phyloP scores from a whole-genome alignment of 2,113 vertebrate species.

The Xiphophorus hellerii region DNA sequence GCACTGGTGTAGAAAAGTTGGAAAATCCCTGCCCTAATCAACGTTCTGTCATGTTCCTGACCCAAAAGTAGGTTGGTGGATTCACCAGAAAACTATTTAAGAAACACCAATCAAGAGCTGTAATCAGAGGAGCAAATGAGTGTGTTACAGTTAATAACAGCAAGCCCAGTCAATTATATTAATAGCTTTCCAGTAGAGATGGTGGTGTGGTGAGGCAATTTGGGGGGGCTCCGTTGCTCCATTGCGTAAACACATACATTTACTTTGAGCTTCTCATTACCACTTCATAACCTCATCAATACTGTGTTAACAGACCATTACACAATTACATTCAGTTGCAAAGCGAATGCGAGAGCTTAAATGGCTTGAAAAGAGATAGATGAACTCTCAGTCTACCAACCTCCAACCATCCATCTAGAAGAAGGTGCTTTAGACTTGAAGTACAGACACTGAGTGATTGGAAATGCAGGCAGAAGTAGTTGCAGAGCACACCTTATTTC shows the following conservation, averaged over 20 bases:
- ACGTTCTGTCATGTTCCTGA: not conserved
- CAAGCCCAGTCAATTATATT: constrained; percentile 37
- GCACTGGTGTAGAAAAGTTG: not conserved
- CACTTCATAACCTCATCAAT: constrained; percentile 49
- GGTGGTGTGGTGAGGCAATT: not conserved
- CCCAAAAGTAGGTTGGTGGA: not conserved
- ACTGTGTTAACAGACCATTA: constrained; percentile 56
- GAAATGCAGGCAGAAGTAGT: constrained; percentile 24
- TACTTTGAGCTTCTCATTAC: constrained; percentile 52
- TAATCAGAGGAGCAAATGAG: not conserved
- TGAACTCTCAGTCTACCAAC: constrained; percentile 23
- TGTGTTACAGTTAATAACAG: constrained; percentile 12
- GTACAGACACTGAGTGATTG: constrained; percentile 15
- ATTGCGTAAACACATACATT: constrained; percentile 50
- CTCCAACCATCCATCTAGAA: constrained; percentile 36
- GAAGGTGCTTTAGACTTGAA: constrained; percentile 34
- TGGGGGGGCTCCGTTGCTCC: not conserved
- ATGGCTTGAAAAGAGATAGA: constrained; percentile 58
- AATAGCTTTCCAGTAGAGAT: constrained; percentile 24
- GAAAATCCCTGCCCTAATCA: not conserved
- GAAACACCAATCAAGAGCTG: not conserved
- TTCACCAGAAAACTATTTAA: not conserved
- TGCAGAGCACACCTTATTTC: constrained; percentile 19
- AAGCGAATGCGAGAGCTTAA: constrained; percentile 33
- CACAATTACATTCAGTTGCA: constrained; percentile 50